phyloP scores from a whole-genome alignment of 2,113 vertebrate genomes.

The Tragulus kanchil region DNA sequence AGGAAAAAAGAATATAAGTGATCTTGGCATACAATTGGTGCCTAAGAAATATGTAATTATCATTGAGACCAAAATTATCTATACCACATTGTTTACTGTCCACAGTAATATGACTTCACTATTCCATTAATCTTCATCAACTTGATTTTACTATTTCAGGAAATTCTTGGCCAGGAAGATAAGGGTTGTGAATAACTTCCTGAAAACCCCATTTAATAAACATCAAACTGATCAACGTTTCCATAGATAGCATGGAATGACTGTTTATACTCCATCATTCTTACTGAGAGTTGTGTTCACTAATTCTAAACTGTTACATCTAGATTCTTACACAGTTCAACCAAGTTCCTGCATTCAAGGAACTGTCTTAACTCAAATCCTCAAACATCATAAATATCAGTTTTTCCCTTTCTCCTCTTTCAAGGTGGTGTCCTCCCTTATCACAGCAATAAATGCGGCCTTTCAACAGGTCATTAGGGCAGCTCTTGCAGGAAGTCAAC shows the following conservation, averaged over 20 bases:
- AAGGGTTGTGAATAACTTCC: constrained; percentile 3
- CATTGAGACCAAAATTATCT: constrained; percentile 28
- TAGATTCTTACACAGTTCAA: background rate
- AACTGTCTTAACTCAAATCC: background rate
- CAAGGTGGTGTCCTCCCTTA: background rate
- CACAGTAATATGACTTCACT: background rate
- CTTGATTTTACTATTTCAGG: background rate
- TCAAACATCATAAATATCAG: background rate
- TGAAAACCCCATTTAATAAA: background rate
- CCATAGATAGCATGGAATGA: background rate
- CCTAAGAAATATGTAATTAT: constrained; percentile 35
- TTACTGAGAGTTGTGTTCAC: background rate
- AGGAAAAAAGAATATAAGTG: background rate
- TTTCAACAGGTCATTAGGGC: background rate
- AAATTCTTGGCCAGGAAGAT: constrained; percentile 44
- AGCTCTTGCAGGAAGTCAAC: background rate
- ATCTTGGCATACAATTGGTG: background rate
- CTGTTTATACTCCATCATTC: background rate
- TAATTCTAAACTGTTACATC: background rate
- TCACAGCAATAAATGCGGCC: background rate
- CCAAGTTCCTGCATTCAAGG: background rate
- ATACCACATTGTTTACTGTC: background rate
- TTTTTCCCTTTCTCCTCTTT: background rate
- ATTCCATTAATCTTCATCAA: background rate
- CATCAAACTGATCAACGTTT: background rate